Conservation (phyloP, 2,888 invertebrate genomes). For the Hedya salicella region DNA sequence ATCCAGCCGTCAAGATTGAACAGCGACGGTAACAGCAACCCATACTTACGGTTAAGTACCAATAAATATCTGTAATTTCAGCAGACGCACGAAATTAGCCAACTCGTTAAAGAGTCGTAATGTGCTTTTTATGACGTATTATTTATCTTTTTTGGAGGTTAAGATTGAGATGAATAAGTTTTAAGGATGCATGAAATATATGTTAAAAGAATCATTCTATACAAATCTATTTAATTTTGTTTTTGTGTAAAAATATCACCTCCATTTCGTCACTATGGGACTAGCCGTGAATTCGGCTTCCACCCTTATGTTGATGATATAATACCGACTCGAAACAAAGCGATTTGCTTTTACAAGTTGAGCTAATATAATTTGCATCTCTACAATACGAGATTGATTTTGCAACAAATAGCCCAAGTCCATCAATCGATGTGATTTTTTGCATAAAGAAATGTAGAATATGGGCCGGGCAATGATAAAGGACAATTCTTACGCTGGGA, state of each 20-base stretch:
- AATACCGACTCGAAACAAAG: too few relatives aligned
- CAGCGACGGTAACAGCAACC: constrained; percentile 32
- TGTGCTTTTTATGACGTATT: constrained; percentile 32
- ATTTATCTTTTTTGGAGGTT: constrained; percentile 29
- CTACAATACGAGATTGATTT: too few relatives aligned
- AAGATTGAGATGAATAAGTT: background rate
- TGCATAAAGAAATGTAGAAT: too few relatives aligned
- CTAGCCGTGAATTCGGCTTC: too few relatives aligned
- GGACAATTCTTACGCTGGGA: too few relatives aligned
- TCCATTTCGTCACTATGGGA: too few relatives aligned
- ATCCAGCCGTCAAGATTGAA: constrained; percentile 36
- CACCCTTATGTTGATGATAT: too few relatives aligned
- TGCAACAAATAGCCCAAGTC: too few relatives aligned
- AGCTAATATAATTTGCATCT: too few relatives aligned
- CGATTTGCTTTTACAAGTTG: too few relatives aligned
- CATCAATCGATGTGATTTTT: too few relatives aligned
- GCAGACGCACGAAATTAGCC: constrained; percentile 24
- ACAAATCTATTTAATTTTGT: background rate
- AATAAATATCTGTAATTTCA: constrained; percentile 34
- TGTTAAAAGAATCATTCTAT: background rate
- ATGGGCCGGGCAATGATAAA: too few relatives aligned
- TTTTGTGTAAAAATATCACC: background rate
- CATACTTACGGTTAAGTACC: constrained; percentile 36
- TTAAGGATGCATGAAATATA: constrained; percentile 14
- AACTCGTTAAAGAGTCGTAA: constrained; percentile 27